Evolutionary conservation across 2,888 invertebrate genomes (phyloP), one percentile per base, ranked within the genome.

Genomic region (Volucella inanis): DNA sequence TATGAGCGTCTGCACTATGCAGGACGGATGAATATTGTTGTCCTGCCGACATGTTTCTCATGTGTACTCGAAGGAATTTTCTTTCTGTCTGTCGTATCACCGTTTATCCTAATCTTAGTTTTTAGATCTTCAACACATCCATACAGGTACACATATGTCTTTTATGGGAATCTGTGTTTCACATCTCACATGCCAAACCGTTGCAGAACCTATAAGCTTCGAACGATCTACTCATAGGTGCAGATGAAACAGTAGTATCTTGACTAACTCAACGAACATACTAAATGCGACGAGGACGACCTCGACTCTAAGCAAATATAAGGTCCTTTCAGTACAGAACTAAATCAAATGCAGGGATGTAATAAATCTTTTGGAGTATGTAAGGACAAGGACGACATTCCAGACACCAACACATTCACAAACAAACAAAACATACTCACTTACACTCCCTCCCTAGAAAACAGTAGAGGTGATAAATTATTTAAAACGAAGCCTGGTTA

Each of bases 341-440:
- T 85, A 85, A 85, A 85, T 85, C 85, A 85, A 85, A 85, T 85
- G 85, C 85, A 85, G 81, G 62, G 52, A 64, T 62, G 76, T 80
- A 81, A 85, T 85, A 85, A 85, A 85, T 85, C 76, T 85, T 41
- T 31, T 45, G 45, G 72, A 76, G 68, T 67, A 62, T 81, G 80
- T 80, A 72, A 31, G 43, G 59, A 31, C 31, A 31, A 39, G 72
- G 52, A 52, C 31, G 71, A 65, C 78, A 31, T 31, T 31, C 31
- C 31, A 31, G 31, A 31, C 31, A 31, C 31, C 4, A 31, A 31
- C 6, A 77, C 47, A 55, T 57, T 67, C 72, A 50, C 62, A 68
- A 55, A 15, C 50, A 49, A 2, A 47, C 39, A 57, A 22, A 52
- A 68, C 55, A 41, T 41, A 57, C 45, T 43, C 41, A 49, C 65